Percentiles rank a stretch among this genome's conserved stretches.
Conservation (phyloP, 2,113 vertebrate species). For the Brachypodius melanocephalos region DNA sequence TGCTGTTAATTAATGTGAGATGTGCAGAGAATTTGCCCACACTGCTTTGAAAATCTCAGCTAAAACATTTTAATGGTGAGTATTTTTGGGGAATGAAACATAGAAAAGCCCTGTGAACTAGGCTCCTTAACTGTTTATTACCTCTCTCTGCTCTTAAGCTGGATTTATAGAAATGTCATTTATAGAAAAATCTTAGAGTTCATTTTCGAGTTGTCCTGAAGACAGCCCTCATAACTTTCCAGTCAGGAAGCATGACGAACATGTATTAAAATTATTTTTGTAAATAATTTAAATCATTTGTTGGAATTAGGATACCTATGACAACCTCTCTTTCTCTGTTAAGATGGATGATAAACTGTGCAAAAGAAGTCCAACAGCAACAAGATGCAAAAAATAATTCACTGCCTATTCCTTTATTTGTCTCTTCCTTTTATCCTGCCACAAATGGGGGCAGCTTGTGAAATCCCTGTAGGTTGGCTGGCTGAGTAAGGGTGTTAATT, state of each 20-base stretch:
- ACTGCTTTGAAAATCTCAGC: slow-evolving; percentile 38
- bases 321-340: neutral
- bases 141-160: neutral
- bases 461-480: neutral
- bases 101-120: neutral
- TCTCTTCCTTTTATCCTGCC: neutral
- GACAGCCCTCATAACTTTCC: neutral
- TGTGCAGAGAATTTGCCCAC: slow-evolving; percentile 53
- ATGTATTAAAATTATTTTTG: neutral
- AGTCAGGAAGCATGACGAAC: neutral
- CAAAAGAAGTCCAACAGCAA: neutral
- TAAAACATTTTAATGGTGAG: slow-evolving; percentile 24
- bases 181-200: neutral
- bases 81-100: slow-evolving; percentile 2
- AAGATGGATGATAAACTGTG: neutral
- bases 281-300: neutral
- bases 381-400: neutral
- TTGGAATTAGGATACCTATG: neutral
- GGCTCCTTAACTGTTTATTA: neutral
- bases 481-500: neutral
- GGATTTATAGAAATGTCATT: neutral
- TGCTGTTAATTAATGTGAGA: slow-evolving; percentile 65
- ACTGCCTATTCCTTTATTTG: neutral
- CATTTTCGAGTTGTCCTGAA: neutral
- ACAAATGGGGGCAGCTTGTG: neutral